A percentile compares a stretch with the other conserved stretches of the same genome.
These are phyloP conservation scores for Lasiommata megera DNA, from an alignment of 2,888 invertebrate genomes.

Conservation along the genomic window DNA sequence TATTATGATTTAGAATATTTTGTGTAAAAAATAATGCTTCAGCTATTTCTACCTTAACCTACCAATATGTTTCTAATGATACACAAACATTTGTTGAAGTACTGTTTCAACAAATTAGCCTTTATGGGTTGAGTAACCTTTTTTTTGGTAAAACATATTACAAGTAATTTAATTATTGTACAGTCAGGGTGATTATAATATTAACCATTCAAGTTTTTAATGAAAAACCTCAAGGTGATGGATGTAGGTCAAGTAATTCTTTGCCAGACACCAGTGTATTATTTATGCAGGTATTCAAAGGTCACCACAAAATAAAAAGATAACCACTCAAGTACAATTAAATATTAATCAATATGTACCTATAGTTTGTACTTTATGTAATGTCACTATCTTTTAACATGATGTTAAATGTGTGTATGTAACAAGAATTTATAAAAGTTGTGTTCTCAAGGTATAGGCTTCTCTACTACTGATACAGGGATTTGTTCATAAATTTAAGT, in stretches of 20 bases:
- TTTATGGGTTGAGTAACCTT: too few species aligned
- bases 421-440: background rate
- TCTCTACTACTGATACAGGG: too few species aligned
- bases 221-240: constrained; percentile 39
- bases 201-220: constrained; percentile 2
- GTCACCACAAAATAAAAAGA: constrained; percentile 40
- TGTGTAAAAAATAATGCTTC: background rate
- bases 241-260: constrained; percentile 54
- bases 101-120: background rate
- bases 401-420: background rate
- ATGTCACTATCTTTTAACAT: background rate
- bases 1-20: too few species aligned
- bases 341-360: constrained; percentile 17
- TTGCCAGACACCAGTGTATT: constrained; percentile 44
- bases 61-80: background rate
- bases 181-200: constrained; percentile 8
- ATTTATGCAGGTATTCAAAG: constrained; percentile 48
- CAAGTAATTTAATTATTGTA: background rate
- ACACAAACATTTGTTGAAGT: background rate
- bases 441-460: background rate
- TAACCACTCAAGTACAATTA: constrained; percentile 15
- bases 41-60: background rate
- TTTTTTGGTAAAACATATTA: background rate
- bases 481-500: too few species aligned
- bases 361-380: constrained; percentile 6